Evolutionary conservation across 1,140 invertebrate species (phyloP), one percentile per base, ranked within the genome.

Genomic region (Aphelinus certus): DNA sequence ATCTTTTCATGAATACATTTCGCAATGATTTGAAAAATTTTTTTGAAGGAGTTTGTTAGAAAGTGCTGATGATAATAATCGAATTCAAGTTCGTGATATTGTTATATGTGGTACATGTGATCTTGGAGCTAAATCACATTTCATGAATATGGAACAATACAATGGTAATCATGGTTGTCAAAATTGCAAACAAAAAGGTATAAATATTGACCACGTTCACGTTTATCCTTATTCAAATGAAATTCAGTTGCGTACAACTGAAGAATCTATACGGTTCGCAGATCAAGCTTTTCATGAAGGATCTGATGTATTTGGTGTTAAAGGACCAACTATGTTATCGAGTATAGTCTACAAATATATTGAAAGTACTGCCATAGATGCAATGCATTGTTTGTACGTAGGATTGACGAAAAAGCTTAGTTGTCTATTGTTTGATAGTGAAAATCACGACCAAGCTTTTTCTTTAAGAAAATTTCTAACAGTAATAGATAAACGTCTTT

Each of bases 61-160:
- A n/a, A 57, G 64, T 51, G 10, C 55, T 64, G 53, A 61, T 49
- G 2, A 10, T 51, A 47, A 7, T 7, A 7, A 45, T 51, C 46
- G 46, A 9, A 2, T 67, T 26, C 45, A 47, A 53, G 65, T 78
- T 0, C 53, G 55, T 42, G 73, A 73, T 0, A 63, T 73, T 26
- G 45, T 75, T 1, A 73, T 79, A 1, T 69, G 73, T 57, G 75
- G 69, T 1, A 77, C 71, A 47, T 69, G 69, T n/a, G 78, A 79
- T 49, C 48, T 79, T 1, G 65, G 68, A 51, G 77, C 75, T 3
- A 79, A 79, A 69, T 69, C 68, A 7, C 5, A 55, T 1, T 74
- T 77, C 43, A 56, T 74, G 7, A 76, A 76, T n/a, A 74, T 77
- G 58, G 71, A 71, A 63, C 73, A 77, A 26, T 77, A 60, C 55